A percentile compares a stretch with the other conserved stretches of the same genome.
Evolutionary conservation across 2,113 vertebrate species (phyloP).

Genomic region (Ptychochromis oligacanthus): DNA sequence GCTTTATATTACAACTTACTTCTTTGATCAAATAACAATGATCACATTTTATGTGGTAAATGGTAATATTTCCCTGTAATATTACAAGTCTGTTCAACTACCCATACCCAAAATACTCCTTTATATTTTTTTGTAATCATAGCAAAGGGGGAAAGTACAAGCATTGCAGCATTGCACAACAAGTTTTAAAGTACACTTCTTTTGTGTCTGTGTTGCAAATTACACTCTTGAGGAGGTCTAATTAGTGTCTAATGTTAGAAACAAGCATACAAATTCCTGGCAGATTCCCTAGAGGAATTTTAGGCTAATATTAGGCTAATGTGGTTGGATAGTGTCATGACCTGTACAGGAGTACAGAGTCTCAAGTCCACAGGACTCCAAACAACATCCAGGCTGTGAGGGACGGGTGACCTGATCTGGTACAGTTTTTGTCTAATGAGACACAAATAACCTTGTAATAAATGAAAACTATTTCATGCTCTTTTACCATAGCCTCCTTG

Average conservation of each 20-base stretch:
- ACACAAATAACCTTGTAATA: neutral
- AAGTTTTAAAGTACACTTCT: neutral
- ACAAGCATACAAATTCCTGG: neutral
- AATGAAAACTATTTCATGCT: neutral
- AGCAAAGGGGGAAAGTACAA: neutral
- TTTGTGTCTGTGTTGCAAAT: neutral
- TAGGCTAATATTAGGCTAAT: neutral
- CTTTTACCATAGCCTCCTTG: neutral
- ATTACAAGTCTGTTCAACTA: neutral
- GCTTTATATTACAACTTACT: too few species aligned
- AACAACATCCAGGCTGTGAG: neutral
- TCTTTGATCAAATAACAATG: too few species aligned
- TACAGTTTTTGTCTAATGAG: neutral
- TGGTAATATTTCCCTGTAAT: neutral
- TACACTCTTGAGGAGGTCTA: neutral
- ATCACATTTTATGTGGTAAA: too few species aligned
- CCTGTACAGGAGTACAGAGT: neutral
- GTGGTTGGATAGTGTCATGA: neutral
- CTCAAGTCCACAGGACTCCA: neutral
- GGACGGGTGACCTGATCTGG: neutral
- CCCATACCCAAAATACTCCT: neutral
- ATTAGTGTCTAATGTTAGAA: neutral
- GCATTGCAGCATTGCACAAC: neutral
- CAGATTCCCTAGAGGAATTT: neutral
- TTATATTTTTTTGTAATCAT: neutral